phyloP scores from a whole-genome alignment of 2,888 invertebrate species.

The Liposcelis brunnea region DNA sequence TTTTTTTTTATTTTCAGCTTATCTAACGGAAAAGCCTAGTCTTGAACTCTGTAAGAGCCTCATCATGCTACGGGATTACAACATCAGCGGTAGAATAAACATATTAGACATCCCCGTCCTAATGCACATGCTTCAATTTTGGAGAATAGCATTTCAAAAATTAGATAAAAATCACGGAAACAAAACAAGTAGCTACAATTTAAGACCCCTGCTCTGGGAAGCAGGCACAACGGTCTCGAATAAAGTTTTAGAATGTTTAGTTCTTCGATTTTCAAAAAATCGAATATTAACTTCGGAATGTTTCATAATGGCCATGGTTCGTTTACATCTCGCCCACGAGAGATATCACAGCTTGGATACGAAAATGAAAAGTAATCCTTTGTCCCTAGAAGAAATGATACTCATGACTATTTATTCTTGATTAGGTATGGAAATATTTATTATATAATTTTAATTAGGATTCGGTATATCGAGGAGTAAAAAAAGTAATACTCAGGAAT shows the following conservation, averaged over 20 bases:
- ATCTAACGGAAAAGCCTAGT: conserved; percentile 39
- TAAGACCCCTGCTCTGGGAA: conserved; percentile 47
- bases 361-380: conserved; percentile 51
- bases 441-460: too few relatives aligned
- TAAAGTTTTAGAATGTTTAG: conserved; percentile 56
- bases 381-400: conserved; percentile 52
- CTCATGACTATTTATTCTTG: conserved; percentile 42
- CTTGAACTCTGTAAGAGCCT: conserved; percentile 48
- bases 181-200: conserved; percentile 43
- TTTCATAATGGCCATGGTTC: conserved; percentile 44
- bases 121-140: conserved; percentile 44
- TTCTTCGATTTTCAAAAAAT: conserved; percentile 45
- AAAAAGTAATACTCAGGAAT: too few relatives aligned
- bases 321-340: conserved; percentile 45
- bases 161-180: conserved; percentile 35
- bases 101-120: conserved; percentile 42
- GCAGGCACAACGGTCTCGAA: conserved; percentile 52
- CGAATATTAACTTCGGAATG: conserved; percentile 38
- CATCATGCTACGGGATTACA: conserved; percentile 47
- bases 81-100: conserved; percentile 42
- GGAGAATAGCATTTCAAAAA: conserved; percentile 44
- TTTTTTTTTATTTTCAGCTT: conserved; percentile 22
- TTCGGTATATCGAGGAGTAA: too few relatives aligned
- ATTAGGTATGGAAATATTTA: conserved; percentile 16
- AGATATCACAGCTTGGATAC: conserved; percentile 49